Percentiles rank a stretch among this genome's conserved stretches.
phyloP scores from a whole-genome alignment of 2,888 invertebrate species.

The Clivina fossor region DNA sequence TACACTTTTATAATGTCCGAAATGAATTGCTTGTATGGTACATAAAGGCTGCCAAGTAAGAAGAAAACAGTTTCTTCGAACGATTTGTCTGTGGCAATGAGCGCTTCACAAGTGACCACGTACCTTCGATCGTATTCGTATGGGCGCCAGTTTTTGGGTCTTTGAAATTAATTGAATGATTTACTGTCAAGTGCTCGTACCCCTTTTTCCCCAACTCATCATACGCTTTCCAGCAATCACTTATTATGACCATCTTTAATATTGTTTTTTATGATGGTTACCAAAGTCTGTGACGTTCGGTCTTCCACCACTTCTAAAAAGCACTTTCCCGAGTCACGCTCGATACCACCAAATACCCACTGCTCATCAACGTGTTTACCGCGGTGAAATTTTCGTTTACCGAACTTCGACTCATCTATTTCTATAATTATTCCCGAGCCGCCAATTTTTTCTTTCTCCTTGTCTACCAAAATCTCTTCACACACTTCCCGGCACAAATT shows the following conservation, averaged over 20 bases:
- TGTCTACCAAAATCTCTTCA: neutral
- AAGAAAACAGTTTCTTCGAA: neutral
- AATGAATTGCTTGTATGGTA: too few relatives aligned
- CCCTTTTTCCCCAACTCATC: conserved; percentile 16
- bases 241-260: too few relatives aligned
- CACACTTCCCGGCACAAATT: conserved; percentile 20
- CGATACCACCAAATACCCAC: conserved; percentile 32
- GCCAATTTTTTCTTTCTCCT: conserved; percentile 5
- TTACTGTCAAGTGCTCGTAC: conserved; percentile 25
- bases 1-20: too few relatives aligned
- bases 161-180: conserved; percentile 26
- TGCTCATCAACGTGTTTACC: conserved; percentile 15
- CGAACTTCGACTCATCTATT: conserved; percentile 28
- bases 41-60: conserved; percentile 8
- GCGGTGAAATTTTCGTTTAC: conserved; percentile 31
- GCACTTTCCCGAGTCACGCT: conserved; percentile 17
- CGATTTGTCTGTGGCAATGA: neutral
- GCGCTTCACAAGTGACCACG: conserved; percentile 1
- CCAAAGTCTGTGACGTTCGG: too few relatives aligned
- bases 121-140: conserved; percentile 13
- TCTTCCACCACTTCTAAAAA: conserved; percentile 13
- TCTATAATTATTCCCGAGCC: conserved; percentile 15
- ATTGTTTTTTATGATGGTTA: too few relatives aligned
- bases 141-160: conserved; percentile 22
- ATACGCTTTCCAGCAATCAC: conserved; percentile 28